Base-by-base conservation (phyloP, 1,140 invertebrate species). In the Drosophila navojoa region DNA sequence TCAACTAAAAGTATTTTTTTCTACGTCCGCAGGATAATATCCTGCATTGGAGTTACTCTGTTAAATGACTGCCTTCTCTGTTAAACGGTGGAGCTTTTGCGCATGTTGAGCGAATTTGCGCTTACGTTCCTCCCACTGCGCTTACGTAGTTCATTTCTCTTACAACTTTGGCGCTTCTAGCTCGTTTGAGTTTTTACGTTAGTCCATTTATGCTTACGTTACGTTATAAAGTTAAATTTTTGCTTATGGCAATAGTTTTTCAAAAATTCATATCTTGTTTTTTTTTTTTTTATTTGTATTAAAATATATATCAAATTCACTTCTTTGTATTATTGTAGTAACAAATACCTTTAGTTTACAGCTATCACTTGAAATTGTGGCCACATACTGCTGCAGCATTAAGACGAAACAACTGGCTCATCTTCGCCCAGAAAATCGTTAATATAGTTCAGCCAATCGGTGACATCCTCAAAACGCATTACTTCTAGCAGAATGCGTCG, bases 1-100 rank as follows among this genome's bases (percentile, higher is more conserved):
- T 86, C 81, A 85, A 85, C 81, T 85, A 85, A 84, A 84, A 77
- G 71, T 77, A 76, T 73, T 81, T 80, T 75, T 72, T 70, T 71
- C 62, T 59, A 16, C 6, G 1, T 15, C 19, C 32, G 22, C 73
- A 84, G 80, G 80, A 84, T 84, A 72, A 35, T 79, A 80, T 80
- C 78, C 78, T 79, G 45, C 63, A 68, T 44, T 59, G 16, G 27
- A 45, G 42, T 63, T 19, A 11, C 10, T 10, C 25, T 71, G 60
- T 69, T 69, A 69, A 67, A 32, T 49, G 19, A 11, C 32, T 47
- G 32, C 16, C 16, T 15, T 57, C 19, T 3, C 67, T 69, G 67
- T 54, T 69, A 69, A 62, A 3, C 6, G 38, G 47, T 69, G 50
- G 35, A 40, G 11, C 16, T 16, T 47, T 58, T 49, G 62, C 52